phyloP scores from a whole-genome alignment of 2,113 vertebrate genomes.

The Pluvialis apricaria region DNA sequence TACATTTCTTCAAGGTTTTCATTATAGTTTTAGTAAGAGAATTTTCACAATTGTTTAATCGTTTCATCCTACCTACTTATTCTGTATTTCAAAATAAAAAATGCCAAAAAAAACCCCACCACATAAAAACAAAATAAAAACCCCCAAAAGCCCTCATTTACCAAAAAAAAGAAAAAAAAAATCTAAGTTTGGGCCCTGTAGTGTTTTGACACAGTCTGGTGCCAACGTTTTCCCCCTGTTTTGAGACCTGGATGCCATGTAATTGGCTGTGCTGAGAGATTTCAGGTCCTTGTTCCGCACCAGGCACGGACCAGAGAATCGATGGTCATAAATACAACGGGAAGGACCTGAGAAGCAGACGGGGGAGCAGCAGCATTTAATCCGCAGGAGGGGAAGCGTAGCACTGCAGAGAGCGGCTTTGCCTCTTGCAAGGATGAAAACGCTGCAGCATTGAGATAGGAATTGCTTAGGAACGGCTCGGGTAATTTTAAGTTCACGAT shows the following conservation, averaged over 20 bases:
- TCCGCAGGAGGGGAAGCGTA: fast-evolving
- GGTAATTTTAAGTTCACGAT: not conserved
- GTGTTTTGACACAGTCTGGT: not conserved
- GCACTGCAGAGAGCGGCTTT: not conserved
- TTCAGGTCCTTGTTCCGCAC: not conserved
- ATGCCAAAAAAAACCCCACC: too few relatives aligned
- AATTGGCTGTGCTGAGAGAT: not conserved
- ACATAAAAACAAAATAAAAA: not conserved
- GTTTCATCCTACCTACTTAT: not conserved
- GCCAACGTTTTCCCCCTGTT: not conserved
- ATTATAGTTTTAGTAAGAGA: not conserved
- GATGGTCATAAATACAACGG: not conserved
- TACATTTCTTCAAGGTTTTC: not conserved
- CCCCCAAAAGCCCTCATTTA: not conserved
- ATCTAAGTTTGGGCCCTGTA: not conserved
- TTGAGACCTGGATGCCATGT: not conserved
- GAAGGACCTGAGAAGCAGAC: not conserved
- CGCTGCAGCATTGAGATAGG: not conserved
- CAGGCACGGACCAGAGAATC: fast-evolving
- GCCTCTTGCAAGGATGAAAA: not conserved
- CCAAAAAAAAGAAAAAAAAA: not conserved
- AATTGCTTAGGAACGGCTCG: not conserved
- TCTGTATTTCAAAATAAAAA: not conserved
- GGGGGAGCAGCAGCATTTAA: not conserved
- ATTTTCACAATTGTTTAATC: not conserved